Base-by-base conservation (phyloP, 2,113 vertebrate genomes). In the Ptyas mucosa region DNA sequence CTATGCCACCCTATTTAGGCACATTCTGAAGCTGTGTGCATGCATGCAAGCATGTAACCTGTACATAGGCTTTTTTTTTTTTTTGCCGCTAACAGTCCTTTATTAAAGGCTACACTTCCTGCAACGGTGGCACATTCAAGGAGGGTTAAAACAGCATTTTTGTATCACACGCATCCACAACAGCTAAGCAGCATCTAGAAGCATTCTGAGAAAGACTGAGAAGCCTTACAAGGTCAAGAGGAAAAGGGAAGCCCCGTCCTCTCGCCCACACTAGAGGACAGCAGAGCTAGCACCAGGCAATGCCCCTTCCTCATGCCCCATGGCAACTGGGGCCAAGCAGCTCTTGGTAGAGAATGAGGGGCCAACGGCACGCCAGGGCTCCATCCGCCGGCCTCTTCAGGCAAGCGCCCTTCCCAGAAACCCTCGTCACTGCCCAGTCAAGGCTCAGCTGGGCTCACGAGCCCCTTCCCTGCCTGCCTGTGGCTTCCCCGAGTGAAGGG, bases 111-210 rank as follows among this genome's bases (percentile, higher is more conserved):
- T 93, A 97, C 92, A 81, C 96, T 91, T 96, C 90, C 90, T 87
- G 11, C 96, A 97, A 97, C 96, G 97, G 96, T 97, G 98, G 98
- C 97, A 98, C 97, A 0, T 96, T 64, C 1, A 85, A 98, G 94
- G 96, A 0, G 87, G 95, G 96, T 95, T 96, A 96, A 95, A 97
- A 95, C 95, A 91, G 94, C 85, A 94, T 46, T 93, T 91, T 85
- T 91, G 1, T 57, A 94, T 91, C 90, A 96, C 87, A 95, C 87
- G 89, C 94, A 93, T 87, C 49, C 92, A 96, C 92, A 95, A 95
- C 94, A 49, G 46, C 46, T 49, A 49, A 49, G 46, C 46, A 49
- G 46, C 46, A 49, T 49, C 46, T 49, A 49, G 46, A 49, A 49
- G 46, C 46, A 4, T 49, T 46, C 46, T 49, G 46, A 49, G 46